Conservation (phyloP, 2,113 vertebrate species). For the Abramis brama region DNA sequence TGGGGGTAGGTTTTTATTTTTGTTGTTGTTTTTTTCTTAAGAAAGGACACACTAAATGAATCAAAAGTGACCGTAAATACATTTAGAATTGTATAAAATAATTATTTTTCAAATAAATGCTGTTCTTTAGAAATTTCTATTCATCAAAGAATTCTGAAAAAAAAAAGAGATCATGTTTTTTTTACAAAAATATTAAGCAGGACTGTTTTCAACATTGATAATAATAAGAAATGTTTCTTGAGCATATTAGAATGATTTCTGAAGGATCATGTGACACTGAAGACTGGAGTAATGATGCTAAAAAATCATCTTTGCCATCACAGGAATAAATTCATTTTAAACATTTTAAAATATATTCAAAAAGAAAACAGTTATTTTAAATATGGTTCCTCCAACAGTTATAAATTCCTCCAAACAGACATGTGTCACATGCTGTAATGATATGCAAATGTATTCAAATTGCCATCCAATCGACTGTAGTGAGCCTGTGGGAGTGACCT, state of each 20-base stretch:
- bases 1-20: no score
- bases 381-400: slow-evolving; percentile 45
- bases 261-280: not conserved
- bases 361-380: not conserved
- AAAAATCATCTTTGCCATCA: not conserved
- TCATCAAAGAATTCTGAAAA: not conserved
- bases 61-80: no score
- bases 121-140: not conserved
- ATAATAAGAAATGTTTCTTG: no score
- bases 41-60: no score
- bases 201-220: no score
- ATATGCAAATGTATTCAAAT: slow-evolving; percentile 75
- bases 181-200: no score
- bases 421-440: slow-evolving; percentile 66
- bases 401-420: slow-evolving; percentile 35
- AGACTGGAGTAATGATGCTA: not conserved
- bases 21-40: no score
- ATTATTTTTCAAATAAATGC: no score
- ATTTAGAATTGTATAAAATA: no score
- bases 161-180: no score
- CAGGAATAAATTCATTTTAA: not conserved
- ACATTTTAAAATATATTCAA: not conserved
- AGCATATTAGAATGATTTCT: not conserved
- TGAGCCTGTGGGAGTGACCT: slow-evolving; percentile 59
- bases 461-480: slow-evolving; percentile 68